These are phyloP conservation scores for Lymantria monacha DNA, from an alignment of 2,888 invertebrate genomes.

Conservation along the genomic window DNA sequence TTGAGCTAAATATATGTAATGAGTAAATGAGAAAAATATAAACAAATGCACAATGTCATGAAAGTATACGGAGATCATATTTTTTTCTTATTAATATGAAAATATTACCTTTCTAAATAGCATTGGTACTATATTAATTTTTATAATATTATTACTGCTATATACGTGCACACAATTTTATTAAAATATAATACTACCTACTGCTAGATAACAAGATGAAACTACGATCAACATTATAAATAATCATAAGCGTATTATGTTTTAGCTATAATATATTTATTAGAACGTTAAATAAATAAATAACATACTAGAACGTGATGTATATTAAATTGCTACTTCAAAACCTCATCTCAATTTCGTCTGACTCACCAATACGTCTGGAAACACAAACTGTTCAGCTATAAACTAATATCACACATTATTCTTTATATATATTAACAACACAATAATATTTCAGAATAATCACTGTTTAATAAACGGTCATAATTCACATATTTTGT, in stretches of 20 bases:
- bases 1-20: not conserved
- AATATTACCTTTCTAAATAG: conserved; percentile 21
- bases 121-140: not conserved
- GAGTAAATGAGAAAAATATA: conserved; percentile 3
- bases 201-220: conserved; percentile 29
- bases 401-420: conserved; percentile 74
- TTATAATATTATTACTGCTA: conserved; percentile 23
- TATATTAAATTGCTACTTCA: conserved; percentile 24
- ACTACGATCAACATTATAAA: conserved; percentile 32
- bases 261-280: conserved; percentile 35
- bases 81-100: conserved; percentile 34
- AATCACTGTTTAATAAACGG: conserved; percentile 34
- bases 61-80: conserved; percentile 57
- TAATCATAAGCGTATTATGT: conserved; percentile 57
- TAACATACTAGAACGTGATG: conserved; percentile 31
- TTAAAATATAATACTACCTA: conserved; percentile 15
- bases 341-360: conserved; percentile 27
- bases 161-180: conserved; percentile 25
- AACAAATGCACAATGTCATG: conserved; percentile 41
- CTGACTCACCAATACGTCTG: conserved; percentile 29
- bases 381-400: conserved; percentile 36
- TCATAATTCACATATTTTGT: conserved; percentile 36
- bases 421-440: conserved; percentile 42
- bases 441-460: conserved; percentile 28
- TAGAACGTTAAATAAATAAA: conserved; percentile 38